phyloP scores from a whole-genome alignment of 1,140 invertebrate species.

The Euwallacea similis region DNA sequence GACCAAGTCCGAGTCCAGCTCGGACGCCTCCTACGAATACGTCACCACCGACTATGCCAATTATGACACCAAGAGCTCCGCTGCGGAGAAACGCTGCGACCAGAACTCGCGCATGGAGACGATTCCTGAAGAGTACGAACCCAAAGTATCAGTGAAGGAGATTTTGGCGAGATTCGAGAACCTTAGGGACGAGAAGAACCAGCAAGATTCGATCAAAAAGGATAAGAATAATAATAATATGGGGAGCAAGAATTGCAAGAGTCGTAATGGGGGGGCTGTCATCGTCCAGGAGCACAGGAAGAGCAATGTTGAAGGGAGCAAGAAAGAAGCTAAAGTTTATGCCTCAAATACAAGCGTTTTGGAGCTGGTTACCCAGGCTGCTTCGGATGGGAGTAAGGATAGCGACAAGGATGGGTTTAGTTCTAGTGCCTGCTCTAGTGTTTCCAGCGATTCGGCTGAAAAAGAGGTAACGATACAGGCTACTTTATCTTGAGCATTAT shows the following conservation, averaged over 20 bases:
- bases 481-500: too few species aligned
- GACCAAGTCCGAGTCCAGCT: constrained; percentile 48
- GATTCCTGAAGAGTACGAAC: constrained; percentile 76
- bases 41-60: constrained; percentile 36
- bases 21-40: constrained; percentile 48
- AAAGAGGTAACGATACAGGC: constrained; percentile 20
- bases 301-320: neutral
- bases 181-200: constrained; percentile 51
- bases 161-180: constrained; percentile 79
- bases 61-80: constrained; percentile 24
- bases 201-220: constrained; percentile 25
- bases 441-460: constrained; percentile 10
- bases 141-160: constrained; percentile 77
- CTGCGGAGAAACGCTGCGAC: constrained; percentile 37
- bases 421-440: constrained; percentile 9
- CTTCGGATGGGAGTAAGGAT: neutral
- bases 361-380: constrained; percentile 8
- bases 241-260: constrained; percentile 6
- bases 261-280: neutral
- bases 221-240: constrained; percentile 38
- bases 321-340: constrained; percentile 17
- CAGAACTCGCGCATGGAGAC: constrained; percentile 67
- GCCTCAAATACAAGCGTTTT: constrained; percentile 12
- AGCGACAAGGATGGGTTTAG: constrained; percentile 2
- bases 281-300: constrained; percentile 21